Base-by-base conservation (phyloP, 2,113 vertebrate species). In the Pollachius pollachius region DNA sequence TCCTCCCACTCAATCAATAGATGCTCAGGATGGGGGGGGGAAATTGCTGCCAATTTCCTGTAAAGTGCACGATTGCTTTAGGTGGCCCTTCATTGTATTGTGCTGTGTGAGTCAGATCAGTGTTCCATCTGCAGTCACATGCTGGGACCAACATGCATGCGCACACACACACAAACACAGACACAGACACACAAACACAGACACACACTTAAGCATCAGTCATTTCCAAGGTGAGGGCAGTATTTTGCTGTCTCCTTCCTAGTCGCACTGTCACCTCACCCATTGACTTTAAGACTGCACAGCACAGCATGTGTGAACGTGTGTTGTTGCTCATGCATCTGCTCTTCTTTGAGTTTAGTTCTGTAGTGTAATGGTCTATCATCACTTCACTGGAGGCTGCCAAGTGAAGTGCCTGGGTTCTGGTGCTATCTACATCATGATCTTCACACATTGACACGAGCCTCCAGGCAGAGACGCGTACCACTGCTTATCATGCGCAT, bases 201-300 rank as follows among this genome's bases (percentile, higher is more conserved):
- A 17, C 18, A 23, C 11, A 57, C 19, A 68, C 58, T 30, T n/a
- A 66, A 81, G 64, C 74, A 74, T 63, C 74, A 58, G 73, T 77
- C 77, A 83, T 69, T 76, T 64, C n/a, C 66, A 75, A 23, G 21
- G 27, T 65, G 67, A 74, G 65, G 76, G 71, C 65, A 12, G 52
- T 41, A 1, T 62, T 69, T 68, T 68, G 71, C 72, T 62, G 67
- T 67, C 62, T 73, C 66, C 69, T 30, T 61, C 41, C 58, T 48
- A 73, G 77, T 34, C 58, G 65, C 62, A 64, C 6, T 48, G 63
- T 9, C 30, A 11, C 15, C 64, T 64, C 78, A 73, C 75, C 72
- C 67, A 70, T 58, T 70, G 69, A 78, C 70, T 74, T 72, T 1
- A 72, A 59, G 72, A 68, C 12, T 13, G 75, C 64, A 60, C 52